Evolutionary conservation across 1,140 invertebrate species (phyloP).

Genomic region (Drosophila nannoptera): DNA sequence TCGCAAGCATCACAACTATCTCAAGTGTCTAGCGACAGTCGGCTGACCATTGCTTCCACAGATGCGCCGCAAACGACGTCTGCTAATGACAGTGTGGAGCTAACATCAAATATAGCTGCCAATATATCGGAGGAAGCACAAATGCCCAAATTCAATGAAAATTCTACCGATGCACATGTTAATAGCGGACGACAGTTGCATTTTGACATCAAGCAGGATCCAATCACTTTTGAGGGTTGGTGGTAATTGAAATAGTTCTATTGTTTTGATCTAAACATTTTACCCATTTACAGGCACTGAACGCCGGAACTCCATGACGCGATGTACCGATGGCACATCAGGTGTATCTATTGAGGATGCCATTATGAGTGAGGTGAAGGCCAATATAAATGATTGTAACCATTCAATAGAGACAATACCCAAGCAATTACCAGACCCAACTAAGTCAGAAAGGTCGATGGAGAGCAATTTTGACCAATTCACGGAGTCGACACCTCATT

Average conservation of each 20-base stretch:
- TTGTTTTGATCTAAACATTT: neutral
- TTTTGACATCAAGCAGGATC: constrained; percentile 78
- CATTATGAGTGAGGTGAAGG: constrained; percentile 64
- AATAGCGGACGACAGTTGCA: constrained; percentile 53
- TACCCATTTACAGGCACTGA: constrained; percentile 60
- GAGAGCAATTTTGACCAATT: constrained; percentile 19
- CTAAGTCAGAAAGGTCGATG: constrained; percentile 4
- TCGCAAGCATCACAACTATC: constrained; percentile 81
- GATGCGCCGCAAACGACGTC: constrained; percentile 31
- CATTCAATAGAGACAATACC: constrained; percentile 19
- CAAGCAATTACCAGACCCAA: neutral
- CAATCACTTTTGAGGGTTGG: constrained; percentile 76
- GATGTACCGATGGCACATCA: constrained; percentile 20
- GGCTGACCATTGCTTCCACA: constrained; percentile 79
- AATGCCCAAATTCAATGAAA: constrained; percentile 76
- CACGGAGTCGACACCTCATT: constrained; percentile 3
- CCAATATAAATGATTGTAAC: constrained; percentile 50
- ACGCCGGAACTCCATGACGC: constrained; percentile 53
- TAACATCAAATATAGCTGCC: constrained; percentile 35
- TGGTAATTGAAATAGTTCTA: neutral
- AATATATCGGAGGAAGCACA: constrained; percentile 77
- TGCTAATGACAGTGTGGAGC: constrained; percentile 21
- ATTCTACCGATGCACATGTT: constrained; percentile 54
- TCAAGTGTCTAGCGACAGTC: constrained; percentile 82
- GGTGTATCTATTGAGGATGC: constrained; percentile 61